A percentile compares a stretch with the other conserved stretches of the same genome.
These are phyloP conservation scores for Phoxinus phoxinus DNA, from an alignment of 2,113 vertebrate species.

Conservation along the genomic window DNA sequence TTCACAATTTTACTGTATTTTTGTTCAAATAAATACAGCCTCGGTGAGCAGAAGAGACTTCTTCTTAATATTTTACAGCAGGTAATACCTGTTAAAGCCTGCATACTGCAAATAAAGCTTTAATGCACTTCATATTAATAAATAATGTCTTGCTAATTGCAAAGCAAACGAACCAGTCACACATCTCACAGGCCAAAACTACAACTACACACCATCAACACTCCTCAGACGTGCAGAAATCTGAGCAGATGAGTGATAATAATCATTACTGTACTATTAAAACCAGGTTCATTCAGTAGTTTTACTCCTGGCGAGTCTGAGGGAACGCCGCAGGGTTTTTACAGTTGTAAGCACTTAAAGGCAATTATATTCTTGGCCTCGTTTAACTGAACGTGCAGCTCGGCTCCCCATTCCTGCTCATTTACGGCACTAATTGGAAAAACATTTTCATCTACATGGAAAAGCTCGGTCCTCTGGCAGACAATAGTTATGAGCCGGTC, in stretches of 20 bases:
- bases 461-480: conserved; percentile 54
- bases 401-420: conserved; percentile 25
- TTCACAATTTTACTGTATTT: too few species aligned
- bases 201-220: neutral
- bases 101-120: too few species aligned
- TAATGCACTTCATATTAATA: too few species aligned
- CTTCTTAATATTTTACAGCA: too few species aligned
- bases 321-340: conserved; percentile 36
- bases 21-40: too few species aligned
- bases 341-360: conserved; percentile 55
- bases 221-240: neutral
- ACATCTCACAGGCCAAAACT: neutral
- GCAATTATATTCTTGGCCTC: conserved; percentile 58
- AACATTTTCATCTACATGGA: conserved; percentile 51
- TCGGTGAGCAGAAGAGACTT: too few species aligned
- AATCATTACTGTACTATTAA: conserved; percentile 23
- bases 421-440: conserved; percentile 56
- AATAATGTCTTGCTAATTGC: neutral
- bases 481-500: conserved; percentile 52
- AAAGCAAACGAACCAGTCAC: neutral
- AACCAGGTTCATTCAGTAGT: neutral
- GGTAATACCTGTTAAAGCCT: too few species aligned
- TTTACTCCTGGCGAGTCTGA: neutral
- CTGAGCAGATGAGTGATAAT: conserved; percentile 25
- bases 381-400: conserved; percentile 51